phyloP scores from a whole-genome alignment of 2,888 invertebrate genomes.

The Mythimna lalbum region DNA sequence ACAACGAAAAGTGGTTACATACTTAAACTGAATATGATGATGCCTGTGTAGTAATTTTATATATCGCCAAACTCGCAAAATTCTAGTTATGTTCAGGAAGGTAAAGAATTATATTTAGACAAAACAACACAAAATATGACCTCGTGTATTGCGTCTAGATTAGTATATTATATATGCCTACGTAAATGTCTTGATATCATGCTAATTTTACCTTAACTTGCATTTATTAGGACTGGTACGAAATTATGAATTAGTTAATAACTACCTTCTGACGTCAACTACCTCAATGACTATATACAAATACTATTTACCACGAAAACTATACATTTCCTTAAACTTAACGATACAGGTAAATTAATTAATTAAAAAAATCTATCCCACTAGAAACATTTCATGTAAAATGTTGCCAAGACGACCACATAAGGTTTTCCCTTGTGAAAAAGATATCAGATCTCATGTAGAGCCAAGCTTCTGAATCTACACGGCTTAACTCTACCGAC shows the following conservation, averaged over 20 bases:
- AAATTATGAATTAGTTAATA: neutral
- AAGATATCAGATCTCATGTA: too few species aligned
- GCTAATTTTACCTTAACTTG: conserved; percentile 1
- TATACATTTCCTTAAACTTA: neutral
- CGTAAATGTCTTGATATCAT: conserved; percentile 11
- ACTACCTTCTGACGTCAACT: neutral
- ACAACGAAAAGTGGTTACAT: too few species aligned
- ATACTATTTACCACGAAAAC: neutral
- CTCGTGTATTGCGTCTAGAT: neutral
- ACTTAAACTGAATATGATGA: too few species aligned
- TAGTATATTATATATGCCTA: conserved; percentile 1
- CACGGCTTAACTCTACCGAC: too few species aligned
- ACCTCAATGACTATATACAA: too few species aligned
- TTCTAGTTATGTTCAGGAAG: neutral
- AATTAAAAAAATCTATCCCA: too few species aligned
- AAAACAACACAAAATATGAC: neutral
- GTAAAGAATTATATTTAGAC: neutral
- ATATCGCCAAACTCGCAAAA: too few species aligned
- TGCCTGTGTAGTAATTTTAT: too few species aligned
- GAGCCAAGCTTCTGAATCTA: too few species aligned
- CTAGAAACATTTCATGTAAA: too few species aligned
- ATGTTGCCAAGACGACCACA: too few species aligned
- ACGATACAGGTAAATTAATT: neutral
- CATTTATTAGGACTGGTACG: neutral
- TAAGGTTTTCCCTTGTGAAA: too few species aligned